phyloP scores from a whole-genome alignment of 1,140 invertebrate genomes.

The Cyphomyrmex costatus region DNA sequence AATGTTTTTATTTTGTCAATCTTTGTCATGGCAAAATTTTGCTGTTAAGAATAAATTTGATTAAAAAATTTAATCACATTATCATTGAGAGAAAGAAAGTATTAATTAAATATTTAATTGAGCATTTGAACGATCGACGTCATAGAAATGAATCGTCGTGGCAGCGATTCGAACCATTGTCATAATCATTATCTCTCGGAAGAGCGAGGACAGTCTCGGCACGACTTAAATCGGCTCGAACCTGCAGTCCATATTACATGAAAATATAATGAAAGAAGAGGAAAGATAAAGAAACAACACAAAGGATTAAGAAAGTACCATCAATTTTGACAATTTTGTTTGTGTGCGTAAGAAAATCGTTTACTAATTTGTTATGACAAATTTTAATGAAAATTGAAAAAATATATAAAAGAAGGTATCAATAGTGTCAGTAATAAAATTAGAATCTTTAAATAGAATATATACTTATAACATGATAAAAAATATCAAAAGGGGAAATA shows the following conservation, averaged over 20 bases:
- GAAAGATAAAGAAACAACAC: background rate
- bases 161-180: constrained; percentile 53
- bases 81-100: constrained; percentile 38
- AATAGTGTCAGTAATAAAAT: background rate
- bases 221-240: constrained; percentile 49
- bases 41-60: background rate
- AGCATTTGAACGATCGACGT: constrained; percentile 57
- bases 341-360: background rate
- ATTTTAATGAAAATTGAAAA: background rate
- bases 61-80: background rate
- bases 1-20: background rate
- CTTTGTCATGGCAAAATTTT: background rate
- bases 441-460: background rate
- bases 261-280: background rate
- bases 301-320: background rate
- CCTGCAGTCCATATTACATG: constrained; percentile 53
- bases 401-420: background rate
- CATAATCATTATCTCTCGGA: constrained; percentile 48
- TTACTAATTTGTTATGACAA: background rate
- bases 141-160: constrained; percentile 47
- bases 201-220: constrained; percentile 56
- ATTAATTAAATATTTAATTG: constrained; percentile 53
- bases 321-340: background rate
- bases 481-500: background rate
- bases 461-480: background rate